phyloP scores from a whole-genome alignment of 1,140 invertebrate species.

The Matsumurasca onukii region DNA sequence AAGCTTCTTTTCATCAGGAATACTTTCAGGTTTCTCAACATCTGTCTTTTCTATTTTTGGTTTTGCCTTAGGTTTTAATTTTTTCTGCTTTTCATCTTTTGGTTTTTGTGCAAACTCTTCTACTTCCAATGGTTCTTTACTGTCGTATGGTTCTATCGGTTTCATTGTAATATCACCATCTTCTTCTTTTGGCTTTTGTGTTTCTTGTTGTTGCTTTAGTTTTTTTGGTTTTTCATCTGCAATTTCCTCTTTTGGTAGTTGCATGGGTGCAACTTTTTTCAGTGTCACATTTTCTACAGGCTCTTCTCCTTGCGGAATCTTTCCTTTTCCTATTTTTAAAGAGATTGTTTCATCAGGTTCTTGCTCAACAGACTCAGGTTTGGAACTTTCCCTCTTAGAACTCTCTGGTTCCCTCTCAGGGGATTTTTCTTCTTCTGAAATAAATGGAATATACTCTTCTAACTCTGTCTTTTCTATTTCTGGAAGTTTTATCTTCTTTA shows the following conservation, averaged over 20 bases:
- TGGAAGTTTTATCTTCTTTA: slow-evolving; percentile 42
- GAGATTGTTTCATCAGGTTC: slow-evolving; percentile 33
- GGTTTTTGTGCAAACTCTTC: slow-evolving; percentile 27
- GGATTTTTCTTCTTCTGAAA: slow-evolving; percentile 34
- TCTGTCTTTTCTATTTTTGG: slow-evolving; percentile 32
- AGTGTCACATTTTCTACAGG: slow-evolving; percentile 40
- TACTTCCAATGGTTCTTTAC: slow-evolving; percentile 6
- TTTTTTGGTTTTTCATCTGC: slow-evolving; percentile 37
- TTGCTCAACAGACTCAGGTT: slow-evolving; percentile 41
- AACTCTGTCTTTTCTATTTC: slow-evolving; percentile 38
- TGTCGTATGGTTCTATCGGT: slow-evolving; percentile 33
- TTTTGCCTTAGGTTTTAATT: slow-evolving; percentile 28
- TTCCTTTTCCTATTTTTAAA: slow-evolving; percentile 39
- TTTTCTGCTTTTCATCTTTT: slow-evolving; percentile 27
- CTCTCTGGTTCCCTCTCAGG: slow-evolving; percentile 39
- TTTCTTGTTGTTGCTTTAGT: slow-evolving; percentile 42
- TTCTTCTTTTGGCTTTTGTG: slow-evolving; percentile 22
- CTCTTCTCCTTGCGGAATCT: slow-evolving; percentile 39
- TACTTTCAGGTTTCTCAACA: slow-evolving; percentile 19
- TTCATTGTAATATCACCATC: slow-evolving; percentile 41
- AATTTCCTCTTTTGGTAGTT: slow-evolving; percentile 38
- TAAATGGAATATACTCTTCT: slow-evolving; percentile 39
- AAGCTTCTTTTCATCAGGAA: slow-evolving; percentile 33
- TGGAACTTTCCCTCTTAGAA: slow-evolving; percentile 23
- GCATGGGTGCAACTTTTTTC: slow-evolving; percentile 40